Percentiles rank a stretch among this genome's conserved stretches.
Conservation (phyloP, 2,888 invertebrate species). For the Ectemnius lituratus region DNA sequence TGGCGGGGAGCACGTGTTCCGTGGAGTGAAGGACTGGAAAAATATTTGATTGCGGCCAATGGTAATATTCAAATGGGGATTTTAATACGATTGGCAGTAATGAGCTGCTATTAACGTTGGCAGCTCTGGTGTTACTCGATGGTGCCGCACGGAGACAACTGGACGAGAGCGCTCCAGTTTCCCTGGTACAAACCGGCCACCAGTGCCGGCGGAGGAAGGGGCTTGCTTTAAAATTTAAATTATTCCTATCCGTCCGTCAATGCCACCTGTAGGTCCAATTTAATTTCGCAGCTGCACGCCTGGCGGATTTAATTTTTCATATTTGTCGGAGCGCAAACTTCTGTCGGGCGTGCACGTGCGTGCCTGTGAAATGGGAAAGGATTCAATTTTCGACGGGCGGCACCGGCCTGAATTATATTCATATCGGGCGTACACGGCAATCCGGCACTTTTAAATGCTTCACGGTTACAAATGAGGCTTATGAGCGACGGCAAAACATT, state of each 20-base stretch:
- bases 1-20: neutral
- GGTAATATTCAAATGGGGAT: neutral
- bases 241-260: slow-evolving; percentile 41
- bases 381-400: slow-evolving; percentile 38
- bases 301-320: slow-evolving; percentile 43
- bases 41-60: slow-evolving; percentile 4
- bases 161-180: slow-evolving; percentile 10
- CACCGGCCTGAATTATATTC: slow-evolving; percentile 38
- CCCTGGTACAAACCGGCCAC: slow-evolving; percentile 33
- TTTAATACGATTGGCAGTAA: slow-evolving; percentile 5
- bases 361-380: neutral
- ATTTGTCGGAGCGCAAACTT: slow-evolving; percentile 17
- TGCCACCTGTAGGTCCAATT: slow-evolving; percentile 57
- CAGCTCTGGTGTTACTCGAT: neutral
- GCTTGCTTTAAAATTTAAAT: slow-evolving; percentile 53
- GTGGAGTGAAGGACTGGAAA: neutral
- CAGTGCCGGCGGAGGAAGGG: slow-evolving; percentile 12
- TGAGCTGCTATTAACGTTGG: neutral
- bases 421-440: slow-evolving; percentile 4
- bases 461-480: neutral
- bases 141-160: slow-evolving; percentile 23
- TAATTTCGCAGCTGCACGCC: slow-evolving; percentile 38
- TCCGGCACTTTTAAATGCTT: slow-evolving; percentile 2
- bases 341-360: slow-evolving; percentile 8
- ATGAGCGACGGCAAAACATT: too few species aligned